A percentile compares a stretch with the other conserved stretches of the same genome.
phyloP scores from a whole-genome alignment of 2,888 invertebrate species.

The Diloba caeruleocephala region DNA sequence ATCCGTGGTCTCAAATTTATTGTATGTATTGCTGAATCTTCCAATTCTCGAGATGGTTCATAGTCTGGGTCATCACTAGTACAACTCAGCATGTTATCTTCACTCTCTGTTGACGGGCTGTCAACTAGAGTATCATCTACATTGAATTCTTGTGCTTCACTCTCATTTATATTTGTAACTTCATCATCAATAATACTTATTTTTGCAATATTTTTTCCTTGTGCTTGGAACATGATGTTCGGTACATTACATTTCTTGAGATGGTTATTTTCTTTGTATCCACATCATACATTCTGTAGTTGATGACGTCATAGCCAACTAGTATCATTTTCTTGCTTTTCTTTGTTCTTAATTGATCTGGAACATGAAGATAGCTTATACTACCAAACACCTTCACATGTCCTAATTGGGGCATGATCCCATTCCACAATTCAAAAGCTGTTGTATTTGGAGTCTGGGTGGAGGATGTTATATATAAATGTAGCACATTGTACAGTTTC shows the following conservation, averaged over 20 bases:
- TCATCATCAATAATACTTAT: too few relatives aligned
- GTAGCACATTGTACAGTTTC: slow-evolving; percentile 1
- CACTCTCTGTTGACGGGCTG: too few relatives aligned
- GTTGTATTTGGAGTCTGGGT: slow-evolving; percentile 1
- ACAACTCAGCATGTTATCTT: neutral
- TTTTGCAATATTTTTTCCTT: slow-evolving; percentile 8
- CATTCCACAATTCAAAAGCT: slow-evolving; percentile 1
- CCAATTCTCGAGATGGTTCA: slow-evolving; percentile 7
- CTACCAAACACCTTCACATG: slow-evolving; percentile 51
- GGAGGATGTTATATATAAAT: slow-evolving; percentile 1
- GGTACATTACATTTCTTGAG: slow-evolving; percentile 55
- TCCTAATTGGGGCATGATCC: neutral
- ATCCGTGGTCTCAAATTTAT: slow-evolving; percentile 28
- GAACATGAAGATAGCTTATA: slow-evolving; percentile 58
- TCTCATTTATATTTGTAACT: too few relatives aligned
- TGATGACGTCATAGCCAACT: slow-evolving; percentile 59
- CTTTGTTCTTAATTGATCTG: slow-evolving; percentile 53
- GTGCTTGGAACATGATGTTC: slow-evolving; percentile 24
- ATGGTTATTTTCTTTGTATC: slow-evolving; percentile 38
- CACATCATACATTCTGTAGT: slow-evolving; percentile 54
- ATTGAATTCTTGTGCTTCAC: too few relatives aligned
- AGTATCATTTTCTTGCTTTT: slow-evolving; percentile 52
- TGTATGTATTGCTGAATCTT: too few relatives aligned
- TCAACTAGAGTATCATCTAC: too few relatives aligned
- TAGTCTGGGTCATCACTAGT: slow-evolving; percentile 26